These are phyloP conservation scores for Heliconius hewitsoni DNA, from an alignment of 1,140 invertebrate genomes.

Conservation along the genomic window DNA sequence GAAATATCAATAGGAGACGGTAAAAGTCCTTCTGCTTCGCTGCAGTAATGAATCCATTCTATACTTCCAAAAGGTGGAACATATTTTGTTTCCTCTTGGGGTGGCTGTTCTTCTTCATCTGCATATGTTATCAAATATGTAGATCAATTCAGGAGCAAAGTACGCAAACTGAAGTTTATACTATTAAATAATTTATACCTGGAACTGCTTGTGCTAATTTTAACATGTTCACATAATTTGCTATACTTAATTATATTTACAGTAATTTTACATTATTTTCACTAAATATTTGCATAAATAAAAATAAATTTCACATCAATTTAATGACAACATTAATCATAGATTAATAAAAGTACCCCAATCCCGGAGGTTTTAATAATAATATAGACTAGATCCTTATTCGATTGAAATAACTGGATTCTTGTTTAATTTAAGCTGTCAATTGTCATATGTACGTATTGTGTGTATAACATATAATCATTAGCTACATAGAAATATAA, in stretches of 20 bases:
- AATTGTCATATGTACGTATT: background rate
- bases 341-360: background rate
- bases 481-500: background rate
- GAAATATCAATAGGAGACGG: conserved; percentile 83
- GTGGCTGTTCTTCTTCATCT: conserved; percentile 47
- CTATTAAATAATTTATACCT: background rate
- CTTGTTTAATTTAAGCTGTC: background rate
- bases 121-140: background rate
- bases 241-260: background rate
- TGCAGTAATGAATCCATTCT: conserved; percentile 58
- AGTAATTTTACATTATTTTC: background rate
- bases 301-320: background rate
- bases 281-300: background rate
- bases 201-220: background rate
- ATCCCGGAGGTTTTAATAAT: background rate
- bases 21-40: conserved; percentile 57
- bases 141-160: background rate
- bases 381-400: background rate
- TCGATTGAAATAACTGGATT: background rate
- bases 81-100: conserved; percentile 45
- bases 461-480: background rate
- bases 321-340: background rate
- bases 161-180: background rate
- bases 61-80: conserved; percentile 62
- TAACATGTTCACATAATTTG: conserved; percentile 8